Conservation (phyloP, 2,113 vertebrate species). For the Callaeas wilsoni region DNA sequence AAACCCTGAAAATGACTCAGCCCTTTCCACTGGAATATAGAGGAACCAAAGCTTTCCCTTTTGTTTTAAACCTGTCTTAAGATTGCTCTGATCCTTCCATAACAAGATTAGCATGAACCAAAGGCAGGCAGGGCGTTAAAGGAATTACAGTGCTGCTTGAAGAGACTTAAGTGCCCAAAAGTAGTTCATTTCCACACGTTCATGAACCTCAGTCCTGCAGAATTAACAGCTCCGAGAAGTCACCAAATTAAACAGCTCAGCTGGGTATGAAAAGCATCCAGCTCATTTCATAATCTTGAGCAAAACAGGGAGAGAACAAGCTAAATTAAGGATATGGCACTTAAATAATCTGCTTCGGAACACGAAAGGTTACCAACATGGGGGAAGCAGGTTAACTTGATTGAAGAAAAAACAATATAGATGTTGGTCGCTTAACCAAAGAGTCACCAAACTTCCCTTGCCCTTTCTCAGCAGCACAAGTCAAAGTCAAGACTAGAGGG, state of each 20-base stretch:
- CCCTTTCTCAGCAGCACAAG: not conserved
- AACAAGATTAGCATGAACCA: not conserved
- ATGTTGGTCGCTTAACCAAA: not conserved
- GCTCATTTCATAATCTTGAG: not conserved
- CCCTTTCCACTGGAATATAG: not conserved
- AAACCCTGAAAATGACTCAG: not conserved
- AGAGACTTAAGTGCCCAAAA: not conserved
- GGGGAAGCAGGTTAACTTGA: not conserved
- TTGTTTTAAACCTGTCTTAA: not conserved
- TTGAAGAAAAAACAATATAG: fast-evolving
- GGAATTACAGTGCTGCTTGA: not conserved
- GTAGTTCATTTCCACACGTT: not conserved
- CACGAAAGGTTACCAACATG: not conserved
- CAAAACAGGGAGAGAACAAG: not conserved
- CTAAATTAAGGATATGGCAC: not conserved
- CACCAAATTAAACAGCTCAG: not conserved
- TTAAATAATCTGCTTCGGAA: not conserved
- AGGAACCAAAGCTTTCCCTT: not conserved
- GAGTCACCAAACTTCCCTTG: not conserved
- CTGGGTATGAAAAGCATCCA: not conserved
- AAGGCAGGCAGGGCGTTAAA: not conserved
- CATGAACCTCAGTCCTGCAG: not conserved
- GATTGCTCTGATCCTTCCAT: not conserved
- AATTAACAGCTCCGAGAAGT: not conserved
- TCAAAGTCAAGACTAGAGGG: not conserved